Conservation (phyloP, 2,888 invertebrate species). For the Rhynchonema sp. region DNA sequence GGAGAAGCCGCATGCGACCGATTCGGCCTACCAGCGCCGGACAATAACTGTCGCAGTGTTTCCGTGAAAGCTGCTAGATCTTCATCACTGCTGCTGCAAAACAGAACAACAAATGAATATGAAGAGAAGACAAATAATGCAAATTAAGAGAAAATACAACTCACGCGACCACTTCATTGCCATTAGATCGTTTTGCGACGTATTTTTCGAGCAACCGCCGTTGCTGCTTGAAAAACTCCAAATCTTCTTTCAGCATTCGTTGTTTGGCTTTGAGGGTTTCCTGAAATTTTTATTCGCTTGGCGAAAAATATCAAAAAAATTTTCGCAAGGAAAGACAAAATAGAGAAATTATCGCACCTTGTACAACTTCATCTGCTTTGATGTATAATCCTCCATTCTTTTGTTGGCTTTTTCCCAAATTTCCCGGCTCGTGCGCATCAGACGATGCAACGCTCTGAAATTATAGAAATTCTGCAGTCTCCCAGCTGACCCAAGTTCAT, state of each 20-base stretch:
- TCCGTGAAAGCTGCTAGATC: slow-evolving; percentile 5
- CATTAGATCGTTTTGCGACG: slow-evolving; percentile 9
- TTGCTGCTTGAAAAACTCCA: slow-evolving; percentile 35
- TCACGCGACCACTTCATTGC: not conserved
- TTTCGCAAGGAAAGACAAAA: not conserved
- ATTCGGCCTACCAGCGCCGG: not conserved
- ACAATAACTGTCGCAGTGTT: slow-evolving; percentile 1
- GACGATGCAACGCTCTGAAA: slow-evolving; percentile 1
- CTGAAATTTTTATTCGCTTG: slow-evolving; percentile 13
- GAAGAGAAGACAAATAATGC: not conserved
- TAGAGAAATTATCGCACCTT: slow-evolving; percentile 1
- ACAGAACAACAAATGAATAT: not conserved
- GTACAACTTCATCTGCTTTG: slow-evolving; percentile 6
- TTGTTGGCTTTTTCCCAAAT: slow-evolving; percentile 8
- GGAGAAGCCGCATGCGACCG: not conserved
- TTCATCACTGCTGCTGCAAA: not conserved
- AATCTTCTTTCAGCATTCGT: slow-evolving; percentile 35
- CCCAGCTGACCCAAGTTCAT: too few species aligned
- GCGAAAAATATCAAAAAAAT: not conserved
- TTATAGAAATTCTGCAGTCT: not conserved
- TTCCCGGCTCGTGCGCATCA: slow-evolving; percentile 5
- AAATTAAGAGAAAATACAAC: not conserved
- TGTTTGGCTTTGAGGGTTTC: slow-evolving; percentile 33
- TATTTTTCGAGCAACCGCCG: slow-evolving; percentile 29
- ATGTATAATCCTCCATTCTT: slow-evolving; percentile 6